Conservation (phyloP, 2,113 vertebrate genomes). For the Emydura subglobosa region DNA sequence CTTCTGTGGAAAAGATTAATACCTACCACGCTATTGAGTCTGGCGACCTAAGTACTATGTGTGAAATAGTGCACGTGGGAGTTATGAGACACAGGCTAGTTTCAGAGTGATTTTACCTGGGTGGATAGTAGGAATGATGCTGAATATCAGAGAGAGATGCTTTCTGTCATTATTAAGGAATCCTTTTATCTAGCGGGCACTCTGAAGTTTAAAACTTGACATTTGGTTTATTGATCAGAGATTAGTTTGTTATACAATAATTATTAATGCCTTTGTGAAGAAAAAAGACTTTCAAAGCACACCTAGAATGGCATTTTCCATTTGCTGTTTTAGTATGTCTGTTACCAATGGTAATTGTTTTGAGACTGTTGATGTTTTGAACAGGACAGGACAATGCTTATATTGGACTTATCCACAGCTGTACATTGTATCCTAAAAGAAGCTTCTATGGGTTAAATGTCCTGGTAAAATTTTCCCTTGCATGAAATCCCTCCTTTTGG, state of each 20-base stretch:
- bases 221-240: slow-evolving; percentile 28
- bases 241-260: neutral
- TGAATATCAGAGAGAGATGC: slow-evolving; percentile 6
- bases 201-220: slow-evolving; percentile 11
- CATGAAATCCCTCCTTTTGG: neutral
- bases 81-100: neutral
- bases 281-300: neutral
- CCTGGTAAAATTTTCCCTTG: neutral
- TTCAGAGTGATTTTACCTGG: neutral
- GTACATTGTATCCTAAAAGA: neutral
- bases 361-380: neutral
- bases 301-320: neutral
- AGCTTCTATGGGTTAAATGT: neutral
- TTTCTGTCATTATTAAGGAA: neutral
- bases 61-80: neutral
- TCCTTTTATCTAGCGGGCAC: neutral
- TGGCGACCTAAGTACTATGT: neutral
- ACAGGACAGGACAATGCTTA: accelerated
- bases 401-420: neutral
- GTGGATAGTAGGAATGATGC: neutral
- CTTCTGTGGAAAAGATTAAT: neutral
- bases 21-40: neutral
- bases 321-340: neutral
- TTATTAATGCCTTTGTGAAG: neutral
- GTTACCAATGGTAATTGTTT: neutral